Evolutionary conservation across 1,140 invertebrate genomes (phyloP), one percentile per base, ranked within the genome.

Genomic region (Wasmannia auropunctata): DNA sequence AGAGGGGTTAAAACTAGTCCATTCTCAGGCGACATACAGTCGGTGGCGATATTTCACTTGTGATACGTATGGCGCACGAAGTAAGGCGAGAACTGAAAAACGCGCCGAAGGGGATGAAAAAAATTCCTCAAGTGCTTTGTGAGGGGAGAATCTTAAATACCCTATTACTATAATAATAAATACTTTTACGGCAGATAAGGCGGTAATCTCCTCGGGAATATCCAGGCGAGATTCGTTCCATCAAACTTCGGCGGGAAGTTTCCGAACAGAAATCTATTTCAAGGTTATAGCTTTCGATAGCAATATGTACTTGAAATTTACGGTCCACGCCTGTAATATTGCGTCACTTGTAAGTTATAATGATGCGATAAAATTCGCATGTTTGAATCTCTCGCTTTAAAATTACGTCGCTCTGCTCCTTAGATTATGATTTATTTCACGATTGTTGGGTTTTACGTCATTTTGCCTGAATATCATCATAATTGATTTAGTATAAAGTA

Each of bases 31-130:
- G 14, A 54, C 40, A n/a, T 6, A 43, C 25, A 25, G n/a, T 56
- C n/a, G n/a, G 7, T 37, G 19, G 11, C 40, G 34, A 46, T 74
- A 74, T 62, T 72, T 46, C 14, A 22, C 34, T 8, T 5, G 49
- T 63, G 31, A 85, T 56, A 40, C 51, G 77, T 14, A 11, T 7
- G 8, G 2, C 5, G n/a, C 46, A 2, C 43, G 25, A 65, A 65
- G 14, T 76, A 76, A 85, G 37, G 10, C 7, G 34, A 85, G 56
- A 40, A 14, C 8, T 19, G 65, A 85, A 77, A 67, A 56, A 34
- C 51, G 22, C 7, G 11, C 7, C 46, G 8, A 46, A 0, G 0
- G 16, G 14, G 14, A 70, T n/a, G 46, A 62, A 46, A 8, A 77
- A 65, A 46, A 34, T 14, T 62, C 6, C 34, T 37, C 25, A 34